Base-by-base conservation (phyloP, 2,797 vertebrate species). In the Pogoniulus pusillus region DNA sequence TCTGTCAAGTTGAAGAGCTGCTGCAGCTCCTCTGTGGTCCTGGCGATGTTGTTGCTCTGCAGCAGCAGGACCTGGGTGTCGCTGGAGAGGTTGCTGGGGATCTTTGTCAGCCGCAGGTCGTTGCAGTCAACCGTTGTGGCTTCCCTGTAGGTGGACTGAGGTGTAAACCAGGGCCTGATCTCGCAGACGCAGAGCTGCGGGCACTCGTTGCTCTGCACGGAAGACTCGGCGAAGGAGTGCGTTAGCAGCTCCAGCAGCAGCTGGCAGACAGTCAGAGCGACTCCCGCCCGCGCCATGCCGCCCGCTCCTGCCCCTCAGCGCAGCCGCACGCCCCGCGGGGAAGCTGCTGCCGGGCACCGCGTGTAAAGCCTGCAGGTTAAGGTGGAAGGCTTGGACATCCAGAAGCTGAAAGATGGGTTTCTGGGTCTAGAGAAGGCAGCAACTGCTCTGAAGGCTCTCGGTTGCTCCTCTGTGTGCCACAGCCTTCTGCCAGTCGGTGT, bases 101-200 rank as follows among this genome's bases (percentile, higher is more conserved):
- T 98, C 86, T 98, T 98, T 30, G 98, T 99, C 83, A 99, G 96
- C 49, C 98, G 98, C 37, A 99, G 98, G 94, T 99, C 99, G 34
- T 99, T 99, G 97, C 99, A 99, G 93, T 99, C 99, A 89, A 99
- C 99, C 0, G 99, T 99, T 62, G 98, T 98, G 60, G 99, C 99
- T 97, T 99, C 99, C 96, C 99, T 98, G 97, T 99, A 99, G 0
- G 99, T 99, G 58, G 99, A 99, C 96, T 99, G 99, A 0, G 99
- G 99, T 27, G 99, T 99, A 93, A 99, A 99, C 99, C 99, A 99
- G 24, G 99, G 99, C 39, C 99, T 97, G 91, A 99, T 98, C 94
- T 99, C 99, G 49, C 99, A 99, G 4, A 99, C 99, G 53, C 99
- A 99, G 37, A 99, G 97, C 93, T 99, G 98, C 26, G 99, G 99